Conservation (phyloP, 2,113 vertebrate genomes). For the Tenrec ecaudatus region DNA sequence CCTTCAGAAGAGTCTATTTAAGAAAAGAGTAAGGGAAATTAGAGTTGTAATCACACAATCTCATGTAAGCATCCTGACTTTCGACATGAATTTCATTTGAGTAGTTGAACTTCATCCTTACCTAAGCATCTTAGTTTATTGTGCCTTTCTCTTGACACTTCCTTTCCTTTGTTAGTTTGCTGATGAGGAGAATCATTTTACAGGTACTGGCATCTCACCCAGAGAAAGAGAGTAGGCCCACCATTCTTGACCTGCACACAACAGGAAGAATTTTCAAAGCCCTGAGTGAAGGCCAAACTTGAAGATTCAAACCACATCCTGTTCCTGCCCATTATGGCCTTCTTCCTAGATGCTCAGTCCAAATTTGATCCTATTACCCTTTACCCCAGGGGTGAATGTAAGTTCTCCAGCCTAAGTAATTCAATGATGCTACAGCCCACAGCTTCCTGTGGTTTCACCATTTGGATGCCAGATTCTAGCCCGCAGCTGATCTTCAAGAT, state of each 20-base stretch:
- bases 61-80: background rate
- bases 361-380: background rate
- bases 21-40: slow-evolving; percentile 33
- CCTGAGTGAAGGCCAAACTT: background rate
- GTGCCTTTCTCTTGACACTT: slow-evolving; percentile 22
- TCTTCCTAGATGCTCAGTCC: background rate
- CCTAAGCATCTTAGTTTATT: slow-evolving; percentile 19
- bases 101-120: slow-evolving; percentile 35
- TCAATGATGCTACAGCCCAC: background rate
- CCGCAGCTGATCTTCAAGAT: background rate
- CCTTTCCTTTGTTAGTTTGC: background rate
- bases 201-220: background rate
- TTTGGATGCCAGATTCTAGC: background rate
- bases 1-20: slow-evolving; percentile 24
- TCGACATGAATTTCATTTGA: background rate
- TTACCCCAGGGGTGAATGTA: background rate
- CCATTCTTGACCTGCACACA: slow-evolving; percentile 21
- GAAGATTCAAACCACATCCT: background rate
- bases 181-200: slow-evolving; percentile 24
- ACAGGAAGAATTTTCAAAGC: slow-evolving; percentile 3
- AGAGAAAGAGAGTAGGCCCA: slow-evolving; percentile 11
- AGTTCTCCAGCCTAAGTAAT: background rate
- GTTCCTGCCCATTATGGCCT: background rate
- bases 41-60: background rate
- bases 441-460: background rate